phyloP scores from a whole-genome alignment of 1,140 invertebrate genomes.

The Bombyx mori region DNA sequence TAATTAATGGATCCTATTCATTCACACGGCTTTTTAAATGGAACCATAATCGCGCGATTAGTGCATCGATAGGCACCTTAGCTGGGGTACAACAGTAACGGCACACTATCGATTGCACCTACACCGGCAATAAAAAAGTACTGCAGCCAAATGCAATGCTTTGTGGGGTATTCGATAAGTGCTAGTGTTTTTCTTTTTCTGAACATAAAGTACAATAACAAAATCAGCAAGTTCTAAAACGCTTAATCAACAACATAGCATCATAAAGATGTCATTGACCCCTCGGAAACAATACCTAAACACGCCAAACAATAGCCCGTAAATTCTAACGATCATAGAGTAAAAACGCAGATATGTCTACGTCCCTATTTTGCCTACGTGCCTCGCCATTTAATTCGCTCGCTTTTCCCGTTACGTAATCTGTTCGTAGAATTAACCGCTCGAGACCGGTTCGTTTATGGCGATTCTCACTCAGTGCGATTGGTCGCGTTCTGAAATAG shows the following conservation, averaged over 20 bases:
- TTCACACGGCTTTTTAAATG: too few species aligned
- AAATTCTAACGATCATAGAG: slow-evolving; percentile 35
- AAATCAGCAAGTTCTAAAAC: background rate
- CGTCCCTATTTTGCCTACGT: slow-evolving; percentile 2
- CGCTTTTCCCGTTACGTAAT: slow-evolving; percentile 27
- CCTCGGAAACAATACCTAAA: slow-evolving; percentile 13
- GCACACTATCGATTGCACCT: too few species aligned
- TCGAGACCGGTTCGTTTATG: slow-evolving; percentile 19
- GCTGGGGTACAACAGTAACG: too few species aligned
- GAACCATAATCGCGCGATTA: too few species aligned
- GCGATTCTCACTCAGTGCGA: slow-evolving; percentile 54
- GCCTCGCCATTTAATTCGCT: slow-evolving; percentile 4
- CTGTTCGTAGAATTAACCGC: slow-evolving; percentile 40
- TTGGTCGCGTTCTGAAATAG: slow-evolving; percentile 49
- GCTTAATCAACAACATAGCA: background rate
- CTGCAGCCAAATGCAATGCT: background rate
- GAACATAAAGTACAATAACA: too few species aligned
- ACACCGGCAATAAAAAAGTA: too few species aligned
- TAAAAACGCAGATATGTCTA: slow-evolving; percentile 12
- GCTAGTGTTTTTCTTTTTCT: too few species aligned
- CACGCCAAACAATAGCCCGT: slow-evolving; percentile 32
- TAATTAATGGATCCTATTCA: too few species aligned
- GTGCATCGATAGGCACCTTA: too few species aligned
- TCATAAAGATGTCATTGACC: slow-evolving; percentile 7
- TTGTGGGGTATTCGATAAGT: too few species aligned